These are phyloP conservation scores for Tetramorium bicarinatum DNA, from an alignment of 2,888 invertebrate species.

Conservation along the genomic window DNA sequence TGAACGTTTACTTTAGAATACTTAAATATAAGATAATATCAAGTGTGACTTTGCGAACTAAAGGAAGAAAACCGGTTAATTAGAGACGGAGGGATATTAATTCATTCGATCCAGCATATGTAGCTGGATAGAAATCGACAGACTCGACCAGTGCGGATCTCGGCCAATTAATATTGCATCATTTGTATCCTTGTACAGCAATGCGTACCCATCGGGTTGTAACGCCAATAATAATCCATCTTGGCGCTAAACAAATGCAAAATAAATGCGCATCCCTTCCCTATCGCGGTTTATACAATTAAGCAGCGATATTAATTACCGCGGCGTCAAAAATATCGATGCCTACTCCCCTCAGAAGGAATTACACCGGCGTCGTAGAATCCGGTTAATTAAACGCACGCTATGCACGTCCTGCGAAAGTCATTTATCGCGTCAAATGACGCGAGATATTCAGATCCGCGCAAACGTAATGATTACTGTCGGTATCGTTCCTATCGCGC, in stretches of 20 bases:
- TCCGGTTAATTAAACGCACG: conserved; percentile 31
- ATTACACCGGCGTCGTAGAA: conserved; percentile 12
- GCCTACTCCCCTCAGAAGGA: neutral
- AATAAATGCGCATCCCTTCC: conserved; percentile 23
- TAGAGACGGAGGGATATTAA: conserved; percentile 26
- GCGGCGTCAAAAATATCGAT: conserved; percentile 35
- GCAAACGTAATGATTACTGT: conserved; percentile 29
- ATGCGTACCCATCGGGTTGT: conserved; percentile 12
- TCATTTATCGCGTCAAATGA: conserved; percentile 22
- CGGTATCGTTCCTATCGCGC: neutral
- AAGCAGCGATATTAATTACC: conserved; percentile 34
- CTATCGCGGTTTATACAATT: conserved; percentile 31
- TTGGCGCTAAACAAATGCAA: conserved; percentile 27
- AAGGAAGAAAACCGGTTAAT: conserved; percentile 34
- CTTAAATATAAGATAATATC: neutral
- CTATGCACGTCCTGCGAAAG: conserved; percentile 7
- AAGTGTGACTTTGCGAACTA: neutral
- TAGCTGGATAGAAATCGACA: conserved; percentile 40
- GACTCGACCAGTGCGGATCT: conserved; percentile 28
- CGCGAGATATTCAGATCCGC: conserved; percentile 25
- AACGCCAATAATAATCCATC: conserved; percentile 41
- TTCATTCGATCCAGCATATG: conserved; percentile 28
- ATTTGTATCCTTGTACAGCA: conserved; percentile 28
- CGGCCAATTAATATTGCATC: conserved; percentile 33
- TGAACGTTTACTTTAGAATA: neutral